These are phyloP conservation scores for Dendrocopos noguchii DNA, from an alignment of 2,113 vertebrate genomes.

Conservation along the genomic window DNA sequence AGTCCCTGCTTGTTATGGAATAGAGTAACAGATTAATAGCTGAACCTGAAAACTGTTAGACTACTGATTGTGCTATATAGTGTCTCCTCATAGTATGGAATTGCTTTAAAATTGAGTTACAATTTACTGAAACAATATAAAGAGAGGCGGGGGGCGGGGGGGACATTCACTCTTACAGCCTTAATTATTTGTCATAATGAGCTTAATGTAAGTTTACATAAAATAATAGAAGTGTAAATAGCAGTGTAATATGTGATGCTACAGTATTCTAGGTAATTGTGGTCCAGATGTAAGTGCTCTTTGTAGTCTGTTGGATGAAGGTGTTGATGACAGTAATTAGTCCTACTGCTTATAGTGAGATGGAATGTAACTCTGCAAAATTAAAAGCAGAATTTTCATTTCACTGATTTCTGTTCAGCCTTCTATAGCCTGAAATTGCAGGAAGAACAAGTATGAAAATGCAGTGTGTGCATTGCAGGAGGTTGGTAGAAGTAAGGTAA, in stretches of 20 bases:
- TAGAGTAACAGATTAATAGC: background rate
- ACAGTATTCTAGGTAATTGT: background rate
- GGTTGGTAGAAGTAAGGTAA: background rate
- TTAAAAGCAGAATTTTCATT: background rate
- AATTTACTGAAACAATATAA: background rate
- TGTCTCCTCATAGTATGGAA: background rate
- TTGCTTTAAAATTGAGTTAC: background rate
- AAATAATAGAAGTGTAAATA: background rate
- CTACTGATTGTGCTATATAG: background rate
- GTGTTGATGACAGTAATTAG: background rate
- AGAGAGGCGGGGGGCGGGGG: background rate
- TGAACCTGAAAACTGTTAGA: background rate
- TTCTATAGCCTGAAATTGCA: background rate
- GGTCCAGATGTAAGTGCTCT: background rate
- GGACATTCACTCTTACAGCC: no score
- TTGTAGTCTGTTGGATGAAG: background rate
- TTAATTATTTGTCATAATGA: background rate
- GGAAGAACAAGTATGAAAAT: background rate
- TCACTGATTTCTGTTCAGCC: background rate
- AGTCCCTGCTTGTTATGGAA: background rate
- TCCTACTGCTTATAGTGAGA: background rate
- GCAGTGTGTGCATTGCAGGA: background rate
- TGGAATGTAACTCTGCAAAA: background rate
- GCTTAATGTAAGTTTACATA: background rate
- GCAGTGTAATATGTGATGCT: background rate